Evolutionary conservation across 2,888 invertebrate genomes (phyloP), one percentile per base, ranked within the genome.

Genomic region (Minunthozetes semirufus): DNA sequence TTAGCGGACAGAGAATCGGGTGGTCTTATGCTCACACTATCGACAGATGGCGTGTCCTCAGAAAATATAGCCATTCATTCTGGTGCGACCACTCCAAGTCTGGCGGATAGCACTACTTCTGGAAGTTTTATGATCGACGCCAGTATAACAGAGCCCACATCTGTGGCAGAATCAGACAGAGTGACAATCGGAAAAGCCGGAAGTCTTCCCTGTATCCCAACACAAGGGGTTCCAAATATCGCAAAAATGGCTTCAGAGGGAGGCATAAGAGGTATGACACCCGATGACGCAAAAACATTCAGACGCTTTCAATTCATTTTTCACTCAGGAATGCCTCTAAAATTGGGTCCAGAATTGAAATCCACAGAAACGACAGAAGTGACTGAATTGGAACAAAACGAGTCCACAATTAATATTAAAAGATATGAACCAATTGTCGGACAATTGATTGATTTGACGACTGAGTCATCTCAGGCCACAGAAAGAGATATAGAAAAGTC

Each of bases 401-500:
- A 22, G n/a, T 48, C 42, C 0, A 68, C 61, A 73, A 46, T 27
- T 1, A 59, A 50, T 29, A 4, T 22, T 27, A 42, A 38, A 66
- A 29, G 38, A 56, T 70, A 70, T 25, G 70, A 68, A 22, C 66
- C 63, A 27, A 68, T 63, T 19, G 73, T 61, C 2, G 61, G 63
- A 46, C 73, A 73, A 13, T 42, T 66, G 3, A 48, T 50, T 3
- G 75, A 72, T 70, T 59, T 71, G 29, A 59, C n/a, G 25, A 75
- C 72, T 17, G 76, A 77, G 72, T 75, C 76, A 9, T 76, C 75
- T 17, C 77, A 77, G 48, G 77, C 77, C 1, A 77, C 77, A n/a
- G 77, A 77, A 63, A 70, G 66, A 22, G 77, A 77, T 72, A 33
- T 77, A 9, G 75, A 73, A 53, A 53, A 61, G 29, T 76, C 72